Base-by-base conservation (phyloP, 2,888 invertebrate species). In the Thymelicus sylvestris region DNA sequence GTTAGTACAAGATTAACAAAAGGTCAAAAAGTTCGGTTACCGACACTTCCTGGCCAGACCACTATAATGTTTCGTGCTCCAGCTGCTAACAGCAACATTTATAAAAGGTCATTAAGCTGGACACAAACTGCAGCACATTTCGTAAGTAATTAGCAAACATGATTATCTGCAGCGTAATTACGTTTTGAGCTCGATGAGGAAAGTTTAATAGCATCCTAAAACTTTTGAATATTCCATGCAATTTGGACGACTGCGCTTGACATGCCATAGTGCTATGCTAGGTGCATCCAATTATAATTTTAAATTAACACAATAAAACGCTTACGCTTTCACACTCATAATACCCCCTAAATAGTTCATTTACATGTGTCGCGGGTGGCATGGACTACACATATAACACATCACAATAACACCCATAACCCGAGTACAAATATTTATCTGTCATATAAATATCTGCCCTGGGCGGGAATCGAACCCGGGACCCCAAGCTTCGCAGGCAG, bases 91-190 rank as follows among this genome's bases (percentile, higher is more conserved):
- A 12, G 31, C 6, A 57, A 10, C 55, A 24, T 55, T 57, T 31
- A 38, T 38, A 57, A 57, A 57, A 57, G n/a, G 57, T 38, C 57
- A 57, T 57, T 57, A 57, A 57, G 31, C 55, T 12, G 55, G 55
- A 55, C 60, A 44, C 59, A 39, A 67, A 67, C 48, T 61, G 60
- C 57, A 70, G 41, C 59, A 60, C 31, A 47, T 48, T 50, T 65
- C 60, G 69, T 48, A 70, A 65, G 59, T 50, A 65, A 70, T 70
- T 65, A 70, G 59, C 13, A 50, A 70, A 65, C 60, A 65, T 60
- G 65, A 70, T 70, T 70, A 70, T 47, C 69, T 70, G 65, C 65
- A 65, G 39, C 41, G 61, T 70, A 70, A 70, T 65, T 65, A 50
- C 60, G 50, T 70, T 65, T 44, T 69, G 63, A 63, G 63, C 63